Evolutionary conservation across 2,888 invertebrate species (phyloP).

Genomic region (Omphaloscelis lunosa): DNA sequence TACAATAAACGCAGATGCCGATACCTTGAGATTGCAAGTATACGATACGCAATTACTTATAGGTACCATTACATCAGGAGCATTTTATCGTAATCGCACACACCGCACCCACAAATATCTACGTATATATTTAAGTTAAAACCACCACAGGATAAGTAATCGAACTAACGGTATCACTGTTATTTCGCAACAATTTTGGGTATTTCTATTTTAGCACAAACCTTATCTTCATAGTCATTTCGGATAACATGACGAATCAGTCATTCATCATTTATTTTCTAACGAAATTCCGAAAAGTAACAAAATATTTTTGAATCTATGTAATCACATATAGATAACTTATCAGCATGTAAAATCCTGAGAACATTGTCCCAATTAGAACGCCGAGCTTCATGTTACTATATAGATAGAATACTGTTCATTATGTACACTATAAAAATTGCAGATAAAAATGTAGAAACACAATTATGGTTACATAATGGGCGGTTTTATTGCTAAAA

Average conservation of each 20-base stretch:
- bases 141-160: too few relatives aligned
- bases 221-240: constrained; percentile 14
- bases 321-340: not conserved
- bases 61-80: not conserved
- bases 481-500: too few relatives aligned
- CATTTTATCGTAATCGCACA: not conserved
- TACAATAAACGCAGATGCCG: constrained; percentile 9
- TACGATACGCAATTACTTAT: not conserved
- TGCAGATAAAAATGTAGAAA: too few relatives aligned
- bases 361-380: not conserved
- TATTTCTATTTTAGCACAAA: not conserved
- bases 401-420: too few relatives aligned
- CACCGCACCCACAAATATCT: not conserved
- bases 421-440: too few relatives aligned
- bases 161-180: too few relatives aligned
- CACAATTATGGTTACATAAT: too few relatives aligned
- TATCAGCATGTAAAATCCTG: not conserved
- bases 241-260: not conserved
- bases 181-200: constrained; percentile 11
- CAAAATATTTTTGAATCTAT: not conserved
- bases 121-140: not conserved
- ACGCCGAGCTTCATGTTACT: not conserved
- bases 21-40: not conserved
- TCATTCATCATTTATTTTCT: not conserved
- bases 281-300: not conserved